These are phyloP conservation scores for Meloidogyne chitwoodi DNA, from an alignment of 1,140 invertebrate genomes.

Conservation along the genomic window DNA sequence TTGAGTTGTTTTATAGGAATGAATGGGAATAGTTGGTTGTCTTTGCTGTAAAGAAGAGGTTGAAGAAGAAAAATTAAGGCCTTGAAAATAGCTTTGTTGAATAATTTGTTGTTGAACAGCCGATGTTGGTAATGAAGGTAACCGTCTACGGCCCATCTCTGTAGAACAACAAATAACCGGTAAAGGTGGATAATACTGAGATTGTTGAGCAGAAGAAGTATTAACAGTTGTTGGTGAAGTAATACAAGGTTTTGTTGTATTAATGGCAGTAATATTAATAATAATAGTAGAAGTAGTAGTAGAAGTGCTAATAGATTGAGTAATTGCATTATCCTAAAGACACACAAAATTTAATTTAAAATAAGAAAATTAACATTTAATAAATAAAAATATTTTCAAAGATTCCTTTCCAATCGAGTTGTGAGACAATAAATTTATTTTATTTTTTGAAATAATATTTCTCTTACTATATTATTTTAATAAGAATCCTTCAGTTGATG, in stretches of 20 bases:
- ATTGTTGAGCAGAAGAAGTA: not conserved
- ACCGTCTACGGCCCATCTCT: slow-evolving; percentile 58
- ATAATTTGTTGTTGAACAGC: slow-evolving; percentile 13
- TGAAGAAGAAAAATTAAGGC: not conserved
- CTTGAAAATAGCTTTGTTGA: slow-evolving; percentile 23
- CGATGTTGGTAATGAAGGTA: slow-evolving; percentile 49
- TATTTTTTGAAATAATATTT: too few species aligned
- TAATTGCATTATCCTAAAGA: not conserved
- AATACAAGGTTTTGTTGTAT: slow-evolving; percentile 1
- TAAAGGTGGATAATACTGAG: not conserved
- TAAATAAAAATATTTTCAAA: too few species aligned
- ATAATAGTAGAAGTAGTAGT: slow-evolving; percentile 8
- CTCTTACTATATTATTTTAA: not conserved
- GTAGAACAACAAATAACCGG: not conserved
- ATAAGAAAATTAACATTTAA: too few species aligned
- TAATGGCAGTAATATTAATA: not conserved
- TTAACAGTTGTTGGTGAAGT: not conserved
- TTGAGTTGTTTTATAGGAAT: not conserved
- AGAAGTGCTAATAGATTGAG: not conserved
- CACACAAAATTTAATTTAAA: not conserved
- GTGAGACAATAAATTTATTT: not conserved
- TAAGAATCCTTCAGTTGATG: not conserved
- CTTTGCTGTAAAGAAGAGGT: not conserved
- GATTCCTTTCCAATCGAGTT: not conserved
- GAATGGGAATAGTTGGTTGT: not conserved